Conservation (phyloP, 2,888 invertebrate genomes). For the Cryptosula pallasiana region DNA sequence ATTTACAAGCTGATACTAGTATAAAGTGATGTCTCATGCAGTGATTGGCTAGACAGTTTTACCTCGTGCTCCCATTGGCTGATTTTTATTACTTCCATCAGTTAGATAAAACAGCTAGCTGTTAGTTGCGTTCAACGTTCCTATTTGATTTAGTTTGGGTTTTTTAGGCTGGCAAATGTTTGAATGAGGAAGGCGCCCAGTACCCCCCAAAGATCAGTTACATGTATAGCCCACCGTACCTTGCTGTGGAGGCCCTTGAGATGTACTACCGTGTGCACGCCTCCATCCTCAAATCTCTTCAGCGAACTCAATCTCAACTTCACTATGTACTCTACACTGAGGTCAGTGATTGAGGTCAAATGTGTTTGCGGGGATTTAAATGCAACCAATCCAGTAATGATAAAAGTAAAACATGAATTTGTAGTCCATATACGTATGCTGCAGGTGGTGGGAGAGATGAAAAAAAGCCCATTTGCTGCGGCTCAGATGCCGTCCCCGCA, state of each 20-base stretch:
- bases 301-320: constrained; percentile 18
- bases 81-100: too few species aligned
- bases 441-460: constrained; percentile 5
- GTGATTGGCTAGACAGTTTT: too few species aligned
- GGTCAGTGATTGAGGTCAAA: background rate
- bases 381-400: too few species aligned
- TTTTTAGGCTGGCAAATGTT: constrained; percentile 65
- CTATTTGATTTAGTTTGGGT: background rate
- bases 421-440: background rate
- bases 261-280: constrained; percentile 70
- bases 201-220: constrained; percentile 84
- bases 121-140: too few species aligned
- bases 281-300: constrained; percentile 76
- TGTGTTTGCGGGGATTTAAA: too few species aligned
- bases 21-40: too few species aligned
- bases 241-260: constrained; percentile 77
- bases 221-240: constrained; percentile 68
- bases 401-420: too few species aligned
- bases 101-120: too few species aligned
- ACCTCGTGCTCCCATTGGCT: too few species aligned
- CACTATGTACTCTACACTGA: constrained; percentile 4
- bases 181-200: constrained; percentile 73
- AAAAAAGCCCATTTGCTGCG: constrained; percentile 3
- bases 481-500: background rate
- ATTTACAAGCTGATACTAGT: too few species aligned